Evolutionary conservation across 35 echinoderm and acorn worm genomes (phyloP).

Genomic region (Apostichopus parvimensis): DNA sequence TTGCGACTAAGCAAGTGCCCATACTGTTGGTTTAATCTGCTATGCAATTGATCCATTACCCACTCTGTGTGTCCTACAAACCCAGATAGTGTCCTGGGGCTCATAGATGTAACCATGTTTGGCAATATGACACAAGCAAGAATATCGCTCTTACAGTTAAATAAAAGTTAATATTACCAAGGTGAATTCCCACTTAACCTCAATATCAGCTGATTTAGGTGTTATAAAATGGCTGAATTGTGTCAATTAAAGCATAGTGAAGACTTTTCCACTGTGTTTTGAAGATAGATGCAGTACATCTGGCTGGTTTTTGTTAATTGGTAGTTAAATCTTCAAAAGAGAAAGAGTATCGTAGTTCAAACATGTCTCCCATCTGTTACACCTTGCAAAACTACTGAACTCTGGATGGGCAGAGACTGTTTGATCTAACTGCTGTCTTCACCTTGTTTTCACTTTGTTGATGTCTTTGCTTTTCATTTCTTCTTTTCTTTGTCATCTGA

Average conservation of each 20-base stretch:
- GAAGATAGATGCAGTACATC: no score
- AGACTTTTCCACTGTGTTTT: no score
- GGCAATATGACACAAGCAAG: background rate
- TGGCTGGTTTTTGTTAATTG: no score
- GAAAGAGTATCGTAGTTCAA: no score
- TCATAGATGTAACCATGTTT: background rate
- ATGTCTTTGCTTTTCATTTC: no score
- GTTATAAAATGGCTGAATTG: background rate
- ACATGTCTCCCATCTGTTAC: no score
- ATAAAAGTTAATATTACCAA: background rate
- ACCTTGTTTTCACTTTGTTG: no score
- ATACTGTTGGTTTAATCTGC: background rate
- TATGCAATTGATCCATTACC: background rate
- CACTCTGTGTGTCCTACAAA: background rate
- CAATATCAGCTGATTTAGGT: background rate
- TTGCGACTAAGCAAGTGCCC: background rate
- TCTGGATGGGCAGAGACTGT: no score
- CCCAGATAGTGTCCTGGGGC: background rate
- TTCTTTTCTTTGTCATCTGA: no score
- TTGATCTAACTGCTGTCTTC: no score
- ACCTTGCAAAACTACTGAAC: no score
- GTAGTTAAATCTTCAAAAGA: no score
- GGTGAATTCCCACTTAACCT: conserved; percentile 8
- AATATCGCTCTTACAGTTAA: background rate
- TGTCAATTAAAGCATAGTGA: background rate